phyloP scores from a whole-genome alignment of 2,888 invertebrate species.

The Leptopterna dolabrata region DNA sequence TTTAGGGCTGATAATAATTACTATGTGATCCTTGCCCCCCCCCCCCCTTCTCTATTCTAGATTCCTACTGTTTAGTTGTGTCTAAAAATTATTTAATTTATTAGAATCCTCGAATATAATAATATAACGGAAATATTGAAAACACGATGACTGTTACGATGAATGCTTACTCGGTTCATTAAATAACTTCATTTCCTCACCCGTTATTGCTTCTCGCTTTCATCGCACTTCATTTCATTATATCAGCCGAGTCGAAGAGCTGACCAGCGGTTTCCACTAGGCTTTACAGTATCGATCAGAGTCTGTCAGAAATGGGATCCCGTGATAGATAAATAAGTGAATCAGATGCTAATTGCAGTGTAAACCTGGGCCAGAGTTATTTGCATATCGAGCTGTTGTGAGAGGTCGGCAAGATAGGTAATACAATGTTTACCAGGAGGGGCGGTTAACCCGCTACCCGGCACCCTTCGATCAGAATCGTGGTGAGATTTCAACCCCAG shows the following conservation, averaged over 20 bases:
- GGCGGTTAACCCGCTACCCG: not conserved
- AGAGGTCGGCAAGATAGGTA: not conserved
- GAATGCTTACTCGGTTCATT: too few relatives aligned
- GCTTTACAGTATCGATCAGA: not conserved
- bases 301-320: not conserved
- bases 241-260: not conserved
- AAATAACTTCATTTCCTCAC: too few relatives aligned
- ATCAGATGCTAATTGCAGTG: not conserved
- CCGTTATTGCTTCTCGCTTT: too few relatives aligned
- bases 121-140: too few relatives aligned
- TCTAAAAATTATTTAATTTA: too few relatives aligned
- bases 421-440: conserved; percentile 1
- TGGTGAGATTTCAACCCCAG: not conserved
- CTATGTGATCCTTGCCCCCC: too few relatives aligned
- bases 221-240: not conserved
- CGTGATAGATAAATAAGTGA: conserved; percentile 3
- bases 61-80: too few relatives aligned
- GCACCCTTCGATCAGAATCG: not conserved
- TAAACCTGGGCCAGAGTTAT: not conserved
- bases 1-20: too few relatives aligned
- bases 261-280: not conserved
- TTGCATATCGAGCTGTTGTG: conserved; percentile 11
- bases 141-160: too few relatives aligned
- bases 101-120: too few relatives aligned
- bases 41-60: too few relatives aligned